These are phyloP conservation scores for Oncorhynchus tshawytscha DNA, from an alignment of 2,113 vertebrate species.

Conservation along the genomic window DNA sequence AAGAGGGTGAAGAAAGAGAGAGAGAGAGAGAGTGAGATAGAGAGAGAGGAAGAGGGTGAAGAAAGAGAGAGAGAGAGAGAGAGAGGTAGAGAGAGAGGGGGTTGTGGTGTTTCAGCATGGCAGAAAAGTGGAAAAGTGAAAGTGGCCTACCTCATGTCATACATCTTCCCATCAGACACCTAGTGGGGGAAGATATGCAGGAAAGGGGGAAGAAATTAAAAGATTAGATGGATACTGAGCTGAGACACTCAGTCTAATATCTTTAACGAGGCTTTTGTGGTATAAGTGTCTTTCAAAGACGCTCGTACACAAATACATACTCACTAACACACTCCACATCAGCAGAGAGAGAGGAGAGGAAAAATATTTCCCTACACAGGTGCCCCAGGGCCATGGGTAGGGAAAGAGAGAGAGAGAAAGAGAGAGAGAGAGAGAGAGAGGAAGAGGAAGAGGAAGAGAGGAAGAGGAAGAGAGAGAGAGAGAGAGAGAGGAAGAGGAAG, in stretches of 20 bases:
- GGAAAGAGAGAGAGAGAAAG: conserved; percentile 30
- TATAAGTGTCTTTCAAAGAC: too few species aligned
- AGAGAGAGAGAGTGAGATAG: conserved; percentile 17
- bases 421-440: neutral
- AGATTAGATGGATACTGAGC: conserved; percentile 47
- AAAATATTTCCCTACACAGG: neutral
- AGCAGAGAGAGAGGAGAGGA: conserved; percentile 44
- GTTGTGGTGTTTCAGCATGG: neutral
- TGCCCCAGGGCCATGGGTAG: conserved; percentile 64
- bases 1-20: conserved; percentile 2
- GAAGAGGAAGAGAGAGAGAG: neutral
- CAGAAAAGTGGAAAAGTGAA: neutral
- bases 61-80: conserved; percentile 24
- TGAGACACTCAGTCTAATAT: neutral
- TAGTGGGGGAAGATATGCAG: conserved; percentile 76
- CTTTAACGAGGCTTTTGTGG: too few species aligned
- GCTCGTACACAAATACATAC: too few species aligned
- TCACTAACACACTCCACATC: conserved; percentile 50
- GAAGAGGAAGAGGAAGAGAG: neutral
- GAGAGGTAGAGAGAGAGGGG: neutral
- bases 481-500: rapidly evolving
- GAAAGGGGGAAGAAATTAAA: conserved; percentile 41
- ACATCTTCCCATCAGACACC: conserved; percentile 83
- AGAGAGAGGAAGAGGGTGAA: neutral
- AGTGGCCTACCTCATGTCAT: conserved; percentile 83